Conservation (phyloP, 1,140 invertebrate genomes). For the Battus philenor region DNA sequence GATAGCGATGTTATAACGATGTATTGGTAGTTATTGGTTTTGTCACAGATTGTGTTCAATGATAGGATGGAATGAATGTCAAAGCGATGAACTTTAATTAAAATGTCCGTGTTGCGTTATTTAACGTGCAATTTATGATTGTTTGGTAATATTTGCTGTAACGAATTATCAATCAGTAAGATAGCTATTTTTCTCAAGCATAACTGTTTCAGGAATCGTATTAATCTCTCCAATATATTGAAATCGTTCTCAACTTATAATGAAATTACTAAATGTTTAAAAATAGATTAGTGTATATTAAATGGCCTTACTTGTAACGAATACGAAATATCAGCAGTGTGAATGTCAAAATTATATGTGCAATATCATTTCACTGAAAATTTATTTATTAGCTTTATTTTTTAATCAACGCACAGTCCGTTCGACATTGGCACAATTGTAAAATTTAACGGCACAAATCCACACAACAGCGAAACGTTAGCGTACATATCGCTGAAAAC, state of each 20-base stretch:
- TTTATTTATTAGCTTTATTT: conserved; percentile 56
- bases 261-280: conserved; percentile 75
- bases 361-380: conserved; percentile 74
- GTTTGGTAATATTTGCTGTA: conserved; percentile 42
- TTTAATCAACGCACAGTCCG: conserved; percentile 58
- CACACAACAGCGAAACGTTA: conserved; percentile 71
- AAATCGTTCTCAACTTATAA: conserved; percentile 69
- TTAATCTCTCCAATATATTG: conserved; percentile 67
- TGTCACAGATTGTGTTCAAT: conserved; percentile 66
- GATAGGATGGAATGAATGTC: conserved; percentile 72
- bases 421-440: conserved; percentile 69
- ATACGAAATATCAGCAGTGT: conserved; percentile 73
- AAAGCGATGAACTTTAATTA: conserved; percentile 75
- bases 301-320: conserved; percentile 75
- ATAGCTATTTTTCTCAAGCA: conserved; percentile 59
- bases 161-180: conserved; percentile 53
- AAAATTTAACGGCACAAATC: conserved; percentile 70
- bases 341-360: conserved; percentile 75
- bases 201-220: conserved; percentile 62
- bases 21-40: conserved; percentile 62
- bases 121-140: conserved; percentile 62
- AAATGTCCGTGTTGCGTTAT: conserved; percentile 73
- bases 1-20: conserved; percentile 68
- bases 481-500: conserved; percentile 76
- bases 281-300: conserved; percentile 76